Percentiles rank a stretch among this genome's conserved stretches.
These are phyloP conservation scores for Xiphorhynchus elegans DNA, from an alignment of 2,113 vertebrate genomes.

Conservation along the genomic window DNA sequence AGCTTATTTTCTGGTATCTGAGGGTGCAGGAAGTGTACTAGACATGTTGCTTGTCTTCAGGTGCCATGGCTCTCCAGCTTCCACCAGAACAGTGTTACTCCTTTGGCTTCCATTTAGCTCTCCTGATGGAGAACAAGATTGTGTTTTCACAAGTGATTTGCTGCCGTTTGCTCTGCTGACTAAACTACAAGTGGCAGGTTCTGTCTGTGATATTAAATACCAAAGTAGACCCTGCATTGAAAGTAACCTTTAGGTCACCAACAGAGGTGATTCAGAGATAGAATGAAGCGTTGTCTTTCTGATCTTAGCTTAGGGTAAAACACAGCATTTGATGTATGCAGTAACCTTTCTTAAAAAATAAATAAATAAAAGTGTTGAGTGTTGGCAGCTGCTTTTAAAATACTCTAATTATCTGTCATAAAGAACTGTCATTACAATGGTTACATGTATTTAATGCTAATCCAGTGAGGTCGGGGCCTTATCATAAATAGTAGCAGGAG, in stretches of 20 bases:
- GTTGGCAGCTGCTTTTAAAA: constrained; percentile 14
- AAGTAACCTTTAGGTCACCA: constrained; percentile 6
- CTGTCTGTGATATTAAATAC: constrained; percentile 28
- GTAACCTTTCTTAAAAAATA: background rate
- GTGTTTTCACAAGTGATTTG: constrained; percentile 26
- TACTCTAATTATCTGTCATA: background rate
- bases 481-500: background rate
- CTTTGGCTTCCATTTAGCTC: background rate
- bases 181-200: constrained; percentile 29
- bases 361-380: background rate
- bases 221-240: background rate
- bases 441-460: background rate
- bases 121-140: background rate
- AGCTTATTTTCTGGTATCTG: background rate
- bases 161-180: background rate
- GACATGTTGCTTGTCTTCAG: background rate
- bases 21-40: background rate
- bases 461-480: background rate
- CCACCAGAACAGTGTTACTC: background rate
- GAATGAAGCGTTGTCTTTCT: background rate
- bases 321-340: background rate
- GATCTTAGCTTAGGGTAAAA: background rate
- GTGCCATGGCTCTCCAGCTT: background rate
- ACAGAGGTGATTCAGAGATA: background rate
- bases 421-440: background rate